These are phyloP conservation scores for Holacanthella duospinosa DNA, from an alignment of 2,888 invertebrate genomes.

Conservation along the genomic window DNA sequence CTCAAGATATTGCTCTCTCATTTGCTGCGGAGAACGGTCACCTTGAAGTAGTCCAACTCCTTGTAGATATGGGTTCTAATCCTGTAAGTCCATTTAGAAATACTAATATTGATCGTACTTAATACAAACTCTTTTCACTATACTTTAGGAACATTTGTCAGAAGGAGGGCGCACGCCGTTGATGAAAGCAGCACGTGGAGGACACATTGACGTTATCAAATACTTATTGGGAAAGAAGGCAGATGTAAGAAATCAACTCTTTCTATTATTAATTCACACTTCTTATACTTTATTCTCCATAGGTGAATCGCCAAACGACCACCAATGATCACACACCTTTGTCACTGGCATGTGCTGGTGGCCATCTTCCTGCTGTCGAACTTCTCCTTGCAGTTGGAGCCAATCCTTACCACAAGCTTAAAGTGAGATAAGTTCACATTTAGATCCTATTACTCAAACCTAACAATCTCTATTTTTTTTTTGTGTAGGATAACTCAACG, in stretches of 20 bases:
- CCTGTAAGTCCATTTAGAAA: constrained; percentile 48
- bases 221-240: constrained; percentile 82
- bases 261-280: not conserved
- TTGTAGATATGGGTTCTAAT: constrained; percentile 81
- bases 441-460: constrained; percentile 1
- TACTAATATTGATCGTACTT: not conserved
- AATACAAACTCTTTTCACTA: not conserved
- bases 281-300: not conserved
- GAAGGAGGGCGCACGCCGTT: constrained; percentile 94
- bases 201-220: constrained; percentile 90
- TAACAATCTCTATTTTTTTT: no score
- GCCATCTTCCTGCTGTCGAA: constrained; percentile 87
- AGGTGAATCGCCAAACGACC: constrained; percentile 66
- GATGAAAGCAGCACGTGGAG: constrained; percentile 97
- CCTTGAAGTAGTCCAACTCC: constrained; percentile 87
- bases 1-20: constrained; percentile 89
- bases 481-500: constrained; percentile 78
- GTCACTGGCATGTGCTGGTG: constrained; percentile 91
- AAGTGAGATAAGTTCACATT: constrained; percentile 50
- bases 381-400: constrained; percentile 80
- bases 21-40: constrained; percentile 99
- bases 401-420: constrained; percentile 90
- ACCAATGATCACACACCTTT: constrained; percentile 95
- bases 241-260: constrained; percentile 48
- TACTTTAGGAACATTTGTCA: constrained; percentile 71